These are phyloP conservation scores for Poeciliopsis paucimaculata DNA, from an alignment of 2,797 vertebrate genomes.

Conservation along the genomic window DNA sequence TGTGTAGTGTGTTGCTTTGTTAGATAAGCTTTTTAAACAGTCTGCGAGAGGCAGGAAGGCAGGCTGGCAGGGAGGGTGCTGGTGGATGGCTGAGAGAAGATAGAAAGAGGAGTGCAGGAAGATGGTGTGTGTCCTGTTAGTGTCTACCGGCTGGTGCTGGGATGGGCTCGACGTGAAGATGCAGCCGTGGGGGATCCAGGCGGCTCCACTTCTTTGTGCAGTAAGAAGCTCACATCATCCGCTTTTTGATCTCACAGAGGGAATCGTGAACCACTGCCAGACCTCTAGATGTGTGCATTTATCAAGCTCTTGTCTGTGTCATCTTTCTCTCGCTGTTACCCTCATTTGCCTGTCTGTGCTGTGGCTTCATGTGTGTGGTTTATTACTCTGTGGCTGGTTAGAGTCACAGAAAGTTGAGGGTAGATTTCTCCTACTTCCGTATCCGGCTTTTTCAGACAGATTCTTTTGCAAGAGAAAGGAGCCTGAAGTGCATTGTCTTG, in stretches of 20 bases:
- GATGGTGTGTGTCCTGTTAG: slow-evolving; percentile 78
- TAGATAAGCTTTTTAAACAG: slow-evolving; percentile 81
- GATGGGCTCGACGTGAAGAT: slow-evolving; percentile 75
- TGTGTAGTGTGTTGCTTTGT: slow-evolving; percentile 85
- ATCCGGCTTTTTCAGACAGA: slow-evolving; percentile 20
- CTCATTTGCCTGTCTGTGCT: slow-evolving; percentile 20
- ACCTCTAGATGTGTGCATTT: slow-evolving; percentile 59
- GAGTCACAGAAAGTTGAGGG: slow-evolving; percentile 43
- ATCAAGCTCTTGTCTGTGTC: slow-evolving; percentile 43
- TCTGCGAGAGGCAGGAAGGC: slow-evolving; percentile 67
- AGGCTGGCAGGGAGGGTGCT: slow-evolving; percentile 36
- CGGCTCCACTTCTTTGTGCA: slow-evolving; percentile 79
- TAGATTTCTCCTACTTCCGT: slow-evolving; percentile 6
- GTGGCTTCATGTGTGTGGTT: slow-evolving; percentile 37
- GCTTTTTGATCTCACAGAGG: slow-evolving; percentile 56
- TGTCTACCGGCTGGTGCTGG: slow-evolving; percentile 62
- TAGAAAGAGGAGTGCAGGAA: slow-evolving; percentile 66
- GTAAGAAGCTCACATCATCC: slow-evolving; percentile 77
- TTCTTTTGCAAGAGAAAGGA: slow-evolving; percentile 13
- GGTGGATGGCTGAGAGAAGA: slow-evolving; percentile 57
- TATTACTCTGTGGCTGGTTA: slow-evolving; percentile 10
- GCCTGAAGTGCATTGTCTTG: slow-evolving; percentile 32
- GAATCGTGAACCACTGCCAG: slow-evolving; percentile 57
- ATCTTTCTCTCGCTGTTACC: slow-evolving; percentile 29
- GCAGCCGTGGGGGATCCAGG: slow-evolving; percentile 79